These are phyloP conservation scores for Drosophila recens DNA, from an alignment of 2,888 invertebrate genomes.

Conservation along the genomic window DNA sequence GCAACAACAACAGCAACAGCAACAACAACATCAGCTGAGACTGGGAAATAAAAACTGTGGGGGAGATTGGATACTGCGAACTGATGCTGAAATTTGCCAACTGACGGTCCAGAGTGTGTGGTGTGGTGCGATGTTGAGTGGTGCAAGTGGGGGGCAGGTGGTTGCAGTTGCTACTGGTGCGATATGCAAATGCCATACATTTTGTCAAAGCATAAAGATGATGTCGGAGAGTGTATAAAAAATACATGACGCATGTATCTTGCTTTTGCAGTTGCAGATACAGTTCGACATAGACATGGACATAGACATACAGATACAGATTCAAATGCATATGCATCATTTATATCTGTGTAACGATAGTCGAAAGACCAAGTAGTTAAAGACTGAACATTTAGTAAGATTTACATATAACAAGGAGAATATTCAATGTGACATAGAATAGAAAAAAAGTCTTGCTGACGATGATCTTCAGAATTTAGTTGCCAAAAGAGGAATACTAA, in stretches of 20 bases:
- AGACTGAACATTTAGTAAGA: constrained; percentile 42
- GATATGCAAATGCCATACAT: constrained; percentile 76
- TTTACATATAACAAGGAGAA: constrained; percentile 32
- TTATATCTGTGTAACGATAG: constrained; percentile 45
- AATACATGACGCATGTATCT: constrained; percentile 72
- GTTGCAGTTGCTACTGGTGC: constrained; percentile 32
- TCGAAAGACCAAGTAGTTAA: constrained; percentile 36
- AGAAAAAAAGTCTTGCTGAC: neutral
- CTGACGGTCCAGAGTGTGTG: constrained; percentile 12
- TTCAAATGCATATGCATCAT: constrained; percentile 68
- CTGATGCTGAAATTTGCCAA: constrained; percentile 45
- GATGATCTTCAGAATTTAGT: neutral
- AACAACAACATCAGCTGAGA: constrained; percentile 34
- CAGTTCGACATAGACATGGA: constrained; percentile 33
- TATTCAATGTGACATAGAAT: constrained; percentile 22
- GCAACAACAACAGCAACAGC: constrained; percentile 33
- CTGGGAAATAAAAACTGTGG: constrained; percentile 24
- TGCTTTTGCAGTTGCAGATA: constrained; percentile 40
- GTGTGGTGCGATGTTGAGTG: neutral
- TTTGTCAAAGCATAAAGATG: constrained; percentile 79
- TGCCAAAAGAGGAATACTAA: neutral
- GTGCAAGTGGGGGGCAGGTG: constrained; percentile 12
- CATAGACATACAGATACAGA: constrained; percentile 29
- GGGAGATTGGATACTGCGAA: constrained; percentile 13
- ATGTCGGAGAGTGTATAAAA: constrained; percentile 72